Base-by-base conservation (phyloP, 2,888 invertebrate genomes). In the Emmelina monodactyla region DNA sequence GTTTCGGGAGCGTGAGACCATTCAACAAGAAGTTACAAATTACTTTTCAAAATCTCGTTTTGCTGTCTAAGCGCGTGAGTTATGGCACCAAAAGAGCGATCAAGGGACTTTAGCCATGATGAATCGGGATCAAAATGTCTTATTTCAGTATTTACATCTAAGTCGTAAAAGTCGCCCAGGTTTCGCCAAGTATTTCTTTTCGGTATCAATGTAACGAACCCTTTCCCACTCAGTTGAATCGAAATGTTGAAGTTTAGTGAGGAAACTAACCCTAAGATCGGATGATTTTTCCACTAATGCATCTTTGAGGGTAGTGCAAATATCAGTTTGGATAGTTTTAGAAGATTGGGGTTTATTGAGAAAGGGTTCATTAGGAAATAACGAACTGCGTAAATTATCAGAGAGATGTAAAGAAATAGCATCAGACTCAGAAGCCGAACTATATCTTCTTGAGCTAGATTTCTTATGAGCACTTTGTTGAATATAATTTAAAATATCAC, bases 111-210 rank as follows among this genome's bases (percentile, higher is more conserved):
- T 12, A 36, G 14, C 16, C 32, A 36, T 11, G 32, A 11, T 6
- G 36, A 36, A 31, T 36, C 14, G 2, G 32, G 36, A 31, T 32
- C 36, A 28, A 28, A 31, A 36, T 16, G 15, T 4, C 36, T 13
- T 6, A 36, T 19, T 28, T 36, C 32, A 4, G 32, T 36, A 14
- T 36, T 36, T 10, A 36, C 36, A 15, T 31, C 32, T 14, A 36
- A 10, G 2, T 36, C 34, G 22, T 32, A 28, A 19, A 36, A 36
- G 9, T n/a, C n/a, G n/a, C n/a, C 36, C 36, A 4, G 36, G 31
- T 16, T 19, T 33, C 7, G 33, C 33, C 3, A 33, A 25, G 14
- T 25, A 33, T 14, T 33, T 33, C 25, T 33, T 33, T 14, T 25
- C 33, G 3, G 33, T 33, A n/a, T 33, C 33, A 5, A 33, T 14